Conservation (phyloP, 2,113 vertebrate genomes). For the Atlantisia rogersi region DNA sequence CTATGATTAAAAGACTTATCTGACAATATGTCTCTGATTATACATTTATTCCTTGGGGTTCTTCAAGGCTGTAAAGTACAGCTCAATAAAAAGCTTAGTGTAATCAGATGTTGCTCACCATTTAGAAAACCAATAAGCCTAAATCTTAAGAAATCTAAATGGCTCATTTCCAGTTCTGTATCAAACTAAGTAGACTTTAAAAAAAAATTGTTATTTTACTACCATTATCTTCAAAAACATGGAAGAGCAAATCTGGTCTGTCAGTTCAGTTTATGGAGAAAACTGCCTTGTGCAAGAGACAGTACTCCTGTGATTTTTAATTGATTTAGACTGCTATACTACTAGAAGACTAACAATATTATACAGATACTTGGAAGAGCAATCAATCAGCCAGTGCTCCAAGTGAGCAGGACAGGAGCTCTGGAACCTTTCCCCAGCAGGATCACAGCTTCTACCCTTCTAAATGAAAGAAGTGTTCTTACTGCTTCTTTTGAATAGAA, state of each 20-base stretch:
- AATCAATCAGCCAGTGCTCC: constrained; percentile 16
- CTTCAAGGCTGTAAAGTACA: neutral
- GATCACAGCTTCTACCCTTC: neutral
- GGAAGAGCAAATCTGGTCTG: neutral
- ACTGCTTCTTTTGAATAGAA: neutral
- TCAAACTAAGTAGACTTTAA: neutral
- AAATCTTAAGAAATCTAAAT: neutral
- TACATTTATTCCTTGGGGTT: neutral
- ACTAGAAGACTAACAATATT: constrained; percentile 6
- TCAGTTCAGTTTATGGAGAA: neutral
- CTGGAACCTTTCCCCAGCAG: neutral
- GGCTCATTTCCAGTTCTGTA: neutral
- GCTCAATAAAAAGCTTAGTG: neutral
- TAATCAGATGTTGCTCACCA: neutral
- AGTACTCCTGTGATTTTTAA: constrained; percentile 50
- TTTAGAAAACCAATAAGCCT: neutral
- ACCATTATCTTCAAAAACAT: neutral
- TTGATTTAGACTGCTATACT: constrained; percentile 18
- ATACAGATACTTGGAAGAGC: constrained; percentile 6
- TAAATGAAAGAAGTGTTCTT: neutral
- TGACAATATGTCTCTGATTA: neutral
- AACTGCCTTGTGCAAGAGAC: neutral
- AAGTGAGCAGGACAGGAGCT: neutral
- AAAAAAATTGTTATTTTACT: neutral
- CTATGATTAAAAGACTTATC: neutral